Percentiles rank a stretch among this genome's conserved stretches.
Conservation (phyloP, 2,888 invertebrate genomes). For the Lycophotia porphyrea region DNA sequence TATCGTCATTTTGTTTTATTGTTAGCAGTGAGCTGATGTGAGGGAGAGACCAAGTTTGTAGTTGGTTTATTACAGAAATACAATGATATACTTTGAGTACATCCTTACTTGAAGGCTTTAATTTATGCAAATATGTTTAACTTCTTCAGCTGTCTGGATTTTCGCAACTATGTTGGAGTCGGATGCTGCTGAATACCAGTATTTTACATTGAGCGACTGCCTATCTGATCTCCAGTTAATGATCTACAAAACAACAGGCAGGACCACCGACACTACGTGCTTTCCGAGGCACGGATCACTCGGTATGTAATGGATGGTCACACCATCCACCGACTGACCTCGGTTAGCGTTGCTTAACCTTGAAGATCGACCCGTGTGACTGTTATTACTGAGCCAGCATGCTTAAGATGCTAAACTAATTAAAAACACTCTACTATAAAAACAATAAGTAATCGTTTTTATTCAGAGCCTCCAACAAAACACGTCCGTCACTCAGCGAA, state of each 20-base stretch:
- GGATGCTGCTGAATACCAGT: neutral
- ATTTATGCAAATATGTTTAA: neutral
- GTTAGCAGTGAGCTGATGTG: neutral
- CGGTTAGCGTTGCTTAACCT: neutral
- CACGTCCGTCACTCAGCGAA: slow-evolving; percentile 3
- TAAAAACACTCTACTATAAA: neutral
- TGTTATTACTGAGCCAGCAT: neutral
- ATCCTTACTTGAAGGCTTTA: neutral
- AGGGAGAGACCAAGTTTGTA: neutral
- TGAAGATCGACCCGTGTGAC: neutral
- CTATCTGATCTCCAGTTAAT: neutral
- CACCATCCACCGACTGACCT: neutral
- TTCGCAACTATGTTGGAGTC: too few species aligned
- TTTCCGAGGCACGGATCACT: neutral
- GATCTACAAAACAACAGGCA: neutral
- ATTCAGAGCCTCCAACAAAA: neutral
- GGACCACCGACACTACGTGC: neutral
- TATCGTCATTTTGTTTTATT: slow-evolving; percentile 26
- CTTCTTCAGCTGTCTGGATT: neutral
- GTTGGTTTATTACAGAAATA: neutral
- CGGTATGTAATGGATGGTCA: neutral
- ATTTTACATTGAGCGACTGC: neutral
- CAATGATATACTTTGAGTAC: neutral
- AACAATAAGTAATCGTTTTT: neutral
- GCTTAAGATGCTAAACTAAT: neutral